These are phyloP conservation scores for Lypha dubia DNA, from an alignment of 2,888 invertebrate species.

Conservation along the genomic window DNA sequence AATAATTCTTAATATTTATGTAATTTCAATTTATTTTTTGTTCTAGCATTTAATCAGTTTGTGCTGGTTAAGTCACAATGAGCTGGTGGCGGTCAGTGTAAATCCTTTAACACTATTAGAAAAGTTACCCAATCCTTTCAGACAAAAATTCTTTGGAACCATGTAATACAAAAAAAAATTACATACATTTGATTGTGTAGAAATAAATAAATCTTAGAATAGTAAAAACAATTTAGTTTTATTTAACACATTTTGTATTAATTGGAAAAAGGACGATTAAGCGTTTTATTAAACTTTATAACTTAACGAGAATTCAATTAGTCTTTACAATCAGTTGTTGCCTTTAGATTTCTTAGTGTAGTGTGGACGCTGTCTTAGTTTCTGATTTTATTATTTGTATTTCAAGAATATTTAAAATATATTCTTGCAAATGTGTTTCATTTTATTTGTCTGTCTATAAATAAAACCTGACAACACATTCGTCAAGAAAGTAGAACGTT, in stretches of 20 bases:
- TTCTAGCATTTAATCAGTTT: conserved; percentile 89
- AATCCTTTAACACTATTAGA: conserved; percentile 88
- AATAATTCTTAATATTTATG: neutral
- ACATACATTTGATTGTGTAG: neutral
- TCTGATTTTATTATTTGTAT: conserved; percentile 8
- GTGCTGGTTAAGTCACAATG: conserved; percentile 87
- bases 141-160: conserved; percentile 83
- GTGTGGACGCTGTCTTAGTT: neutral
- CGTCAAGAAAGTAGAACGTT: conserved; percentile 61
- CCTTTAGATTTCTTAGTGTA: neutral
- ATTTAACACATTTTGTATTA: neutral
- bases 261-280: neutral
- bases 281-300: neutral
- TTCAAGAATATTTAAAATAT: neutral
- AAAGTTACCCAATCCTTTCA: conserved; percentile 88
- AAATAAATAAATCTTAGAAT: conserved; percentile 45
- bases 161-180: conserved; percentile 40
- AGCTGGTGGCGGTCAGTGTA: conserved; percentile 91
- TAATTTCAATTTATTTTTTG: conserved; percentile 16
- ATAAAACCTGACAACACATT: conserved; percentile 68
- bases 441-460: conserved; percentile 55
- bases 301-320: too few species aligned
- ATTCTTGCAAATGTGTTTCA: conserved; percentile 33
- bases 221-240: conserved; percentile 15
- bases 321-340: neutral